Evolutionary conservation across 2,113 vertebrate genomes (phyloP).

Genomic region (Gymnarchus niloticus): DNA sequence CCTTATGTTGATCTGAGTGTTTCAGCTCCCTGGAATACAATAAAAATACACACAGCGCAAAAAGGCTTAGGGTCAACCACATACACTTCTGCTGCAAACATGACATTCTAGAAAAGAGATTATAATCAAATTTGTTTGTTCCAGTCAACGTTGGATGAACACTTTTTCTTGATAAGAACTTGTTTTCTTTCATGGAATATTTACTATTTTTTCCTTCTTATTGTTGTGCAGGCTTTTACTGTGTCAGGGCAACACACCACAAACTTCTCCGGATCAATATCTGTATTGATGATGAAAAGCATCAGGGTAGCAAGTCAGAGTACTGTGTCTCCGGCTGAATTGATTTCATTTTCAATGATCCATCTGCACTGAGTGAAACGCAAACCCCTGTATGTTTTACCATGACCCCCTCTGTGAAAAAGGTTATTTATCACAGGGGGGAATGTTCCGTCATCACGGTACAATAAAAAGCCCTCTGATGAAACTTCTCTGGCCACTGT

Average conservation of each 20-base stretch:
- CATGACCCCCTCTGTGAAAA: conserved; percentile 57
- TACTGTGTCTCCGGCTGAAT: conserved; percentile 58
- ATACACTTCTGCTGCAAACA: background rate
- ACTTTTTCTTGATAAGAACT: conserved; percentile 1
- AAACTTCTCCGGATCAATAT: conserved; percentile 48
- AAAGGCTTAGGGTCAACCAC: background rate
- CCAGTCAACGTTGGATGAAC: background rate
- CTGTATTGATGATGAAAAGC: conserved; percentile 57
- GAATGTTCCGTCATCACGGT: conserved; percentile 59
- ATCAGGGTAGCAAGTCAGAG: conserved; percentile 49
- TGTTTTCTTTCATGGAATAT: background rate
- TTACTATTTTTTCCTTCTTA: background rate
- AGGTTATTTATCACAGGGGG: conserved; percentile 63
- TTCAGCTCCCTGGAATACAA: background rate
- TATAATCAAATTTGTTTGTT: background rate
- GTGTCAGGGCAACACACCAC: conserved; percentile 40
- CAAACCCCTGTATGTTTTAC: conserved; percentile 56
- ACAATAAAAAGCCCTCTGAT: conserved; percentile 69
- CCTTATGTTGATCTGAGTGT: background rate
- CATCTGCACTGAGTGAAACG: conserved; percentile 48
- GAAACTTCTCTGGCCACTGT: conserved; percentile 63
- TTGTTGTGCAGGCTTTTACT: background rate
- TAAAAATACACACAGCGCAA: background rate
- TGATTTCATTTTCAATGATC: conserved; percentile 67
- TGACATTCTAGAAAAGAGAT: background rate